A percentile compares a stretch with the other conserved stretches of the same genome.
Conservation (phyloP, 2,888 invertebrate genomes). For the Cantharis rustica region DNA sequence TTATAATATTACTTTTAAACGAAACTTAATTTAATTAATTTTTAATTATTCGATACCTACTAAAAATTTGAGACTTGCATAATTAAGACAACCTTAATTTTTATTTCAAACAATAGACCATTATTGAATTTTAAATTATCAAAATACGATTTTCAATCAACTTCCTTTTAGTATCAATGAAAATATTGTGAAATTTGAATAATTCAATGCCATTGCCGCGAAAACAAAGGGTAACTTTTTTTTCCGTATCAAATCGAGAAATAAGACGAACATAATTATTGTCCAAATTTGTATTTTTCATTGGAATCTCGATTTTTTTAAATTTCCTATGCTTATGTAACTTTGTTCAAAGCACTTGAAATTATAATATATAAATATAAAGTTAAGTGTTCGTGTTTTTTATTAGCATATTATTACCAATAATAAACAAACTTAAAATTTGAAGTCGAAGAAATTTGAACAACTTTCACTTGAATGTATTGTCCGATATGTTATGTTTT, state of each 20-base stretch:
- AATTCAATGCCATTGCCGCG: background rate
- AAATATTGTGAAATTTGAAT: slow-evolving; percentile 1
- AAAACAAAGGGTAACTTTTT: background rate
- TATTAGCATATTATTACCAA: background rate
- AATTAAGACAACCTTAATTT: background rate
- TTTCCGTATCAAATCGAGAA: background rate
- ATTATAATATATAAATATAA: background rate
- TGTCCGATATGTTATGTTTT: background rate
- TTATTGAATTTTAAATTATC: background rate
- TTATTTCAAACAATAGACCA: background rate
- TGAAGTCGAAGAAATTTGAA: background rate
- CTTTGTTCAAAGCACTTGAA: background rate
- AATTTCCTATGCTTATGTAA: background rate
- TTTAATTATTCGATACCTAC: background rate
- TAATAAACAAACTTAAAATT: background rate
- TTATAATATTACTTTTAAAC: too few relatives aligned
- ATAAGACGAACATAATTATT: background rate
- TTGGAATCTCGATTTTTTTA: too few relatives aligned
- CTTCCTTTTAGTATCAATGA: background rate
- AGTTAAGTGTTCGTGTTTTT: background rate
- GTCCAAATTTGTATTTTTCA: too few relatives aligned
- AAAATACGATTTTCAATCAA: background rate
- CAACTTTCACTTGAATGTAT: background rate
- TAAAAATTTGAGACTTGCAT: background rate
- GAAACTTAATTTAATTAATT: background rate